A percentile compares a stretch with the other conserved stretches of the same genome.
Conservation (phyloP, 1,140 invertebrate species). For the Protaetia brevitarsis region DNA sequence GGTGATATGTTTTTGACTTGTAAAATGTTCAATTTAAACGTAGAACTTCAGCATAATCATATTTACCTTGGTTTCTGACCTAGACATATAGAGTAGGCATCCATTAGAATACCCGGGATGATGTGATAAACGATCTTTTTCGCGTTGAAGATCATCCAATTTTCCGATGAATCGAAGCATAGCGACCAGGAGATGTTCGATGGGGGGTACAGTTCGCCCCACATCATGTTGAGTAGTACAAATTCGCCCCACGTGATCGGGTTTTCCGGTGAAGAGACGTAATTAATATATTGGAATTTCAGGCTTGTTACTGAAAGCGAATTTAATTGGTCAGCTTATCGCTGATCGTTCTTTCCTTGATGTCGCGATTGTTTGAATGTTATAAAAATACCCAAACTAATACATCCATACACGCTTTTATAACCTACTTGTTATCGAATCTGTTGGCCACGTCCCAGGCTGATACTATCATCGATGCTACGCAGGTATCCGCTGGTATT, state of each 20-base stretch:
- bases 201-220: constrained; percentile 54
- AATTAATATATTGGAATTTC: constrained; percentile 68
- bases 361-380: too few species aligned
- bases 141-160: constrained; percentile 42
- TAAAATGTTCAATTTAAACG: too few species aligned
- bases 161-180: constrained; percentile 52
- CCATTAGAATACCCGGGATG: constrained; percentile 59
- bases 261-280: constrained; percentile 65
- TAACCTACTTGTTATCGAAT: too few species aligned
- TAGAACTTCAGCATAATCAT: too few species aligned
- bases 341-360: constrained; percentile 16
- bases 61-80: constrained; percentile 62
- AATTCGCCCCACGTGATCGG: constrained; percentile 66
- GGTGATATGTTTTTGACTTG: too few species aligned
- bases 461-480: constrained; percentile 71
- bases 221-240: constrained; percentile 50
- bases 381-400: too few species aligned
- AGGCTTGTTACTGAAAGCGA: neutral
- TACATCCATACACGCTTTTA: too few species aligned
- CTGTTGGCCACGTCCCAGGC: constrained; percentile 60
- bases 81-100: constrained; percentile 52
- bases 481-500: constrained; percentile 72
- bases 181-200: constrained; percentile 58
- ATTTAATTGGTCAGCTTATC: neutral
- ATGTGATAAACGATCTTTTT: constrained; percentile 55